Evolutionary conservation across 2,113 vertebrate genomes (phyloP).

Genomic region (Pomatostomus ruficeps): DNA sequence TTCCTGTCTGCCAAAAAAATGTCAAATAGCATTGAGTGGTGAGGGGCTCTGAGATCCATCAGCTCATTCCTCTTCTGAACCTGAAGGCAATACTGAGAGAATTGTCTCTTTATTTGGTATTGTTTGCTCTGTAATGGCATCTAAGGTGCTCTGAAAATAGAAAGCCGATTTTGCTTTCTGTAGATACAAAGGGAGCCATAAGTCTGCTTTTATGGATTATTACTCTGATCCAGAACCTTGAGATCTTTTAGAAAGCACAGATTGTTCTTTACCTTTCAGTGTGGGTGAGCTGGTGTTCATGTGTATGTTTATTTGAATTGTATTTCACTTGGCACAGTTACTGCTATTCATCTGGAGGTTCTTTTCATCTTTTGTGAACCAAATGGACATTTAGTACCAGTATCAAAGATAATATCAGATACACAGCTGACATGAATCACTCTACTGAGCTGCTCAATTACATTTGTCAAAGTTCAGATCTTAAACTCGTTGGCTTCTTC

Average conservation of each 20-base stretch:
- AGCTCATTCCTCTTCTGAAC: background rate
- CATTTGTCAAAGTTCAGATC: background rate
- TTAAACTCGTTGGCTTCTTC: background rate
- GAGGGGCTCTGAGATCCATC: background rate
- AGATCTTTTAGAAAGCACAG: background rate
- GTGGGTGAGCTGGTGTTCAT: background rate
- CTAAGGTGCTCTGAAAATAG: background rate
- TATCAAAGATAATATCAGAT: constrained; percentile 13
- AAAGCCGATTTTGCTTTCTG: background rate
- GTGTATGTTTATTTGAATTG: constrained; percentile 3
- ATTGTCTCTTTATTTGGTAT: background rate
- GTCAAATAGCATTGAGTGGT: background rate
- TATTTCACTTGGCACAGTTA: constrained; percentile 7
- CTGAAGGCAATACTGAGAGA: background rate
- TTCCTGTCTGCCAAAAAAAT: background rate
- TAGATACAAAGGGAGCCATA: background rate
- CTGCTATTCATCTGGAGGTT: background rate
- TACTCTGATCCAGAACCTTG: background rate
- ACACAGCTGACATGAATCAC: background rate
- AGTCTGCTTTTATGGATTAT: background rate
- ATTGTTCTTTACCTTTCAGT: background rate
- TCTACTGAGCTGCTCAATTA: background rate
- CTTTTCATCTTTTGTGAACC: constrained; percentile 41
- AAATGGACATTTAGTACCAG: background rate
- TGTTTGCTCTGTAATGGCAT: background rate